Evolutionary conservation across 2,113 vertebrate species (phyloP), one percentile per base, ranked within the genome.

Genomic region (Apteryx owenii): DNA sequence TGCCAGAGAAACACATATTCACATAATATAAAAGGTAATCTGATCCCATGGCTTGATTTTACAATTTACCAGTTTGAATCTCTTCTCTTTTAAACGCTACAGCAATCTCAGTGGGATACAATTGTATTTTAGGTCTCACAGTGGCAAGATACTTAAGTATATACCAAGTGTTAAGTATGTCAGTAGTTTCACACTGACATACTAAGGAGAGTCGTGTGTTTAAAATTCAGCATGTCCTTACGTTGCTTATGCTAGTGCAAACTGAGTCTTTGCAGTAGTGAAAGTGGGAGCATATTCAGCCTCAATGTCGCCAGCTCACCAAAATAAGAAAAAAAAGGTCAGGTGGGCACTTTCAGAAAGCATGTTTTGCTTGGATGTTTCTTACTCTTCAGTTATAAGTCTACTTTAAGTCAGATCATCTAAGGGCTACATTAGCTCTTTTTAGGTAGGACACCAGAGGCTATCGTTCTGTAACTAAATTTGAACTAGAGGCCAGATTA

Each of bases 401-500:
- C 33, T 81, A 36, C 66, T 88, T 72, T 48, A 90, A 94, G 50
- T 77, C 23, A 18, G 71, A 42, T 78, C 13, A 73, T 92, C 78
- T 76, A 72, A 91, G 65, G 38, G 58, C 58, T 90, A 58, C 7
- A 4, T 76, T 93, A 61, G 48, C n/a, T 69, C 78, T 69, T 89
- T 94, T 79, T 88, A 95, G 88, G 31, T 86, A 71, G 22, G 33
- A 89, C 89, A 81, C 36, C n/a, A 33, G 69, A 88, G 44, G 95
- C 70, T 85, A 21, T 89, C 93, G 80, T 92, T 95, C 86, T 89
- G 78, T 91, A 58, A 80, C 53, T 94, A 92, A 96, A 89, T 90
- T 92, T 90, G 83, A 82, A 64, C 92, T 86, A 88, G 82, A 71
- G 85, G 90, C 82, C 80, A 95, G 68, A 95, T 97, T 78, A 96